These are phyloP conservation scores for Drosophila emarginata DNA, from an alignment of 2,888 invertebrate genomes.

Conservation along the genomic window DNA sequence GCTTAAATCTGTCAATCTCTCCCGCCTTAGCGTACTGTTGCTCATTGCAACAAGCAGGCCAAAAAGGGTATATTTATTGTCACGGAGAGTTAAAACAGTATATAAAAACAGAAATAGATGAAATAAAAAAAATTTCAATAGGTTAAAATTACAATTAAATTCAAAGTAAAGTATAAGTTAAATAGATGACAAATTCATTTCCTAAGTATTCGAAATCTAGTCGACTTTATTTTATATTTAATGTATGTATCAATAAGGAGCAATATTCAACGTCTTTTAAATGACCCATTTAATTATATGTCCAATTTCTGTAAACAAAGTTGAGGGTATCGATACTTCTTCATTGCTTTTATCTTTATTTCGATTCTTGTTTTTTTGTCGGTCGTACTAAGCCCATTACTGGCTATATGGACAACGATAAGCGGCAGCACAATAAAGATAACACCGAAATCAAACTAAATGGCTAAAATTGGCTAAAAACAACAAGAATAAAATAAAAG, in stretches of 20 bases:
- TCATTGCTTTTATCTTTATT: constrained; percentile 21
- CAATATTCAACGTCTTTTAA: too few relatives aligned
- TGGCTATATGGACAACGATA: constrained; percentile 56
- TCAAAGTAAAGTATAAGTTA: too few relatives aligned
- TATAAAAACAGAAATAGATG: too few relatives aligned
- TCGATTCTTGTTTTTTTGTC: constrained; percentile 38
- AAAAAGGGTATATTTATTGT: neutral
- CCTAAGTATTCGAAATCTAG: too few relatives aligned
- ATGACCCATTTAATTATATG: too few relatives aligned
- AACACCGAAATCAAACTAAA: constrained; percentile 75
- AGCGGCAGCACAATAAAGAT: constrained; percentile 72
- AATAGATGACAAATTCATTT: too few relatives aligned
- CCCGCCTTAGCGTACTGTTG: constrained; percentile 10
- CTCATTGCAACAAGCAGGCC: neutral
- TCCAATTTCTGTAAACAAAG: too few relatives aligned
- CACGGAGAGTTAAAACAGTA: neutral
- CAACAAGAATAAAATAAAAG: constrained; percentile 40
- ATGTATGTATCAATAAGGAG: too few relatives aligned
- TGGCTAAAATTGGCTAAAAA: constrained; percentile 70
- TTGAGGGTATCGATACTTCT: neutral
- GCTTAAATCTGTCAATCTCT: constrained; percentile 2
- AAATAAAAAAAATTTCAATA: too few relatives aligned
- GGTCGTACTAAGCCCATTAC: constrained; percentile 66
- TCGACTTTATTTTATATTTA: too few relatives aligned
- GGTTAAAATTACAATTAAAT: too few relatives aligned